Conservation (phyloP, 2,113 vertebrate genomes). For the Helogale parvula region DNA sequence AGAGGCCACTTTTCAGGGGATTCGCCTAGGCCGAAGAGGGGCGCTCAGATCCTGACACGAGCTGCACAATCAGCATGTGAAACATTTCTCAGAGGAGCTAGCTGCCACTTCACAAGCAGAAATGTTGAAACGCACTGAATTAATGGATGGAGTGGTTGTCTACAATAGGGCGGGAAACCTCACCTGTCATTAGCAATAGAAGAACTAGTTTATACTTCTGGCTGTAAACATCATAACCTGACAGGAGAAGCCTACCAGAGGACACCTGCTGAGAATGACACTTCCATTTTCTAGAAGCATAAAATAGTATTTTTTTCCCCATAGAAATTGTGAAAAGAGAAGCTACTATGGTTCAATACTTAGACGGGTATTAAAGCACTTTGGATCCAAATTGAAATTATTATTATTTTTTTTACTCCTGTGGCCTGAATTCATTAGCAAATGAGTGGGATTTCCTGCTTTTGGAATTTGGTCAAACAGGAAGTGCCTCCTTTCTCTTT, state of each 20-base stretch:
- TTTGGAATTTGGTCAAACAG: neutral
- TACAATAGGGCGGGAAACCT: neutral
- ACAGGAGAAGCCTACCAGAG: neutral
- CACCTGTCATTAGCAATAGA: neutral
- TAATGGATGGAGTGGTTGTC: neutral
- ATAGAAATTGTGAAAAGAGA: conserved; percentile 52
- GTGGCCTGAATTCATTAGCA: conserved; percentile 35
- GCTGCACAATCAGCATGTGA: neutral
- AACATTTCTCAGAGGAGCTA: neutral
- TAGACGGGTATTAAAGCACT: conserved; percentile 61
- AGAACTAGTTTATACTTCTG: conserved; percentile 16
- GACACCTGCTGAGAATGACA: conserved; percentile 1
- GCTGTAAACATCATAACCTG: neutral
- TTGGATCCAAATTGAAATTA: conserved; percentile 52
- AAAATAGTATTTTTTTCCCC: conserved; percentile 37
- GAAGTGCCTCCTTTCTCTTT: neutral
- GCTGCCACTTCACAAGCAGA: neutral
- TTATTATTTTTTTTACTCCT: neutral
- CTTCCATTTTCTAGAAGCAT: conserved; percentile 51
- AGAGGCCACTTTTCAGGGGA: neutral
- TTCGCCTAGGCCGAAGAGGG: neutral
- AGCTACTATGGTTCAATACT: conserved; percentile 52
- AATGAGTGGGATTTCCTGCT: conserved; percentile 28
- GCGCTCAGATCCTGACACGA: neutral
- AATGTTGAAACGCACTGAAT: neutral